A percentile compares a stretch with the other conserved stretches of the same genome.
phyloP scores from a whole-genome alignment of 2,797 vertebrate genomes.

The Phataginus tetradactyla region DNA sequence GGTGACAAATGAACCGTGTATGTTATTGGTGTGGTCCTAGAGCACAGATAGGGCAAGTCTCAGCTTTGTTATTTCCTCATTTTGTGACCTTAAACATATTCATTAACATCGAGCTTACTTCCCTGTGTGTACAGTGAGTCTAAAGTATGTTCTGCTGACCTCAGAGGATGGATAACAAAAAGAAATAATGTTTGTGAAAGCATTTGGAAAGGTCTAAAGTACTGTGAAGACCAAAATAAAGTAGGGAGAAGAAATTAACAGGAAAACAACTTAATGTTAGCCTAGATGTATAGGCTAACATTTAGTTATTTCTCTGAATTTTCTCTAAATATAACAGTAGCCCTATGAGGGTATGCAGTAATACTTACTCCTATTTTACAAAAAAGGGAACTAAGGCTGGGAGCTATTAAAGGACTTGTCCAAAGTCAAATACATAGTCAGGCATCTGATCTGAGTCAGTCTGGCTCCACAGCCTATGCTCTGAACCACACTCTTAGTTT shows the following conservation, averaged over 20 bases:
- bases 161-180: background rate
- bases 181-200: background rate
- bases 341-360: background rate
- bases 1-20: background rate
- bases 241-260: background rate
- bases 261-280: background rate
- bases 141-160: background rate
- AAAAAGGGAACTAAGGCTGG: background rate
- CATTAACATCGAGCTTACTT: background rate
- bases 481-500: background rate
- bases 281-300: background rate
- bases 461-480: too few species aligned
- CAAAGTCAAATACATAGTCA: background rate
- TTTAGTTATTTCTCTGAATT: background rate
- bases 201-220: background rate
- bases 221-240: background rate
- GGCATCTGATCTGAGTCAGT: background rate
- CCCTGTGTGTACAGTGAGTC: background rate
- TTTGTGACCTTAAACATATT: background rate
- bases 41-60: background rate
- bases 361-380: background rate
- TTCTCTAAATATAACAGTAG: background rate
- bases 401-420: background rate
- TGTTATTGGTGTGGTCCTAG: background rate
- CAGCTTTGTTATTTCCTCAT: accelerated